A percentile compares a stretch with the other conserved stretches of the same genome.
These are phyloP conservation scores for Eilema griseolum DNA, from an alignment of 2,888 invertebrate genomes.

Conservation along the genomic window DNA sequence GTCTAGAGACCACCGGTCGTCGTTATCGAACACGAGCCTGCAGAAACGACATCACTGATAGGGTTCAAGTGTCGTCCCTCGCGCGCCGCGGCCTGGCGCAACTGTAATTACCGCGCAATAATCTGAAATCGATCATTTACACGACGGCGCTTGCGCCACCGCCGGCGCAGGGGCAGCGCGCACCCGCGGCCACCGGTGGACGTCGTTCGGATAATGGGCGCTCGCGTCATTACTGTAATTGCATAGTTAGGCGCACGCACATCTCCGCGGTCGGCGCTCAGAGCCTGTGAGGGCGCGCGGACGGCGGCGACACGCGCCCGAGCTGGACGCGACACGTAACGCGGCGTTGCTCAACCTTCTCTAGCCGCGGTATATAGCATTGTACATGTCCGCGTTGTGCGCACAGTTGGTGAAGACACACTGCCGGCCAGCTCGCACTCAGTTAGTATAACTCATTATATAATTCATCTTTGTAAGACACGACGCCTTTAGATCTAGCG, in stretches of 20 bases:
- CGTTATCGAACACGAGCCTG: no score
- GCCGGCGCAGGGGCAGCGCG: no score
- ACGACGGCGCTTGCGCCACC: not conserved
- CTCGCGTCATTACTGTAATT: not conserved
- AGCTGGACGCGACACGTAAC: not conserved
- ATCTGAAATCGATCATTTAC: conserved; percentile 12
- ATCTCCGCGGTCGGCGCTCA: not conserved
- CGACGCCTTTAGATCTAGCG: not conserved
- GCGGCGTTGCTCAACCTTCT: not conserved
- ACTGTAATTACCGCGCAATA: conserved; percentile 7
- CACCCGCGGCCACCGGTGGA: not conserved
- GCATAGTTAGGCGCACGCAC: not conserved
- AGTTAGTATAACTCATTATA: not conserved
- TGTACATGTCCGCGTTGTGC: not conserved
- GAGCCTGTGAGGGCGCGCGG: not conserved
- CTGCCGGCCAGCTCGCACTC: not conserved
- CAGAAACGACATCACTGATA: not conserved
- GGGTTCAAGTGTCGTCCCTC: no score
- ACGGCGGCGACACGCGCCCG: conserved; percentile 1
- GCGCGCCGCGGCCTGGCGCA: not conserved
- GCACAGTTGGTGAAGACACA: conserved; percentile 1
- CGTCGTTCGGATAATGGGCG: not conserved
- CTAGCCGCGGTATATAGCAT: not conserved
- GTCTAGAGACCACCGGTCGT: no score
- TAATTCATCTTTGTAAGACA: not conserved